Evolutionary conservation across 2,888 invertebrate species (phyloP).

Genomic region (Pachycephus smyrnensis): DNA sequence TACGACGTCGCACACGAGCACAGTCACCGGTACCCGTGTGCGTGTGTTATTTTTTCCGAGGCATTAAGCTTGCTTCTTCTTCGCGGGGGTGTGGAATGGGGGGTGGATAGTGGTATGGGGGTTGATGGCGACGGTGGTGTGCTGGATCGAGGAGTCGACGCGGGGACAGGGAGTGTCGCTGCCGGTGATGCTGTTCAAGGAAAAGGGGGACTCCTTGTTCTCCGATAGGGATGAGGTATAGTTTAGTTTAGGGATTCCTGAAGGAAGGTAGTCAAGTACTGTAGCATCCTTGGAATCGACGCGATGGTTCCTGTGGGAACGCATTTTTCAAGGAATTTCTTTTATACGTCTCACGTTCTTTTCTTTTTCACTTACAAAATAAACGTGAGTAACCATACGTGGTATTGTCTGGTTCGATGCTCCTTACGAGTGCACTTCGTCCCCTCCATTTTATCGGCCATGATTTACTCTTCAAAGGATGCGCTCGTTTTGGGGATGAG

Average conservation of each 20-base stretch:
- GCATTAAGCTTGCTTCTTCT: constrained; percentile 61
- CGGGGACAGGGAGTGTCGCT: no score
- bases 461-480: neutral
- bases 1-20: constrained; percentile 32
- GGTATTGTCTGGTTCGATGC: no score
- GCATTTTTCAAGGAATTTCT: no score
- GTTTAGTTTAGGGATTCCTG: constrained; percentile 57
- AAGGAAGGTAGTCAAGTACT: constrained; percentile 30
- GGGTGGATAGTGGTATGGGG: constrained; percentile 28
- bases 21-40: constrained; percentile 40
- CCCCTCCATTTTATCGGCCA: no score
- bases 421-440: no score
- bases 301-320: no score
- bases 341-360: no score
- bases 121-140: no score
- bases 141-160: no score
- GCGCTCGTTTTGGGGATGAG: neutral
- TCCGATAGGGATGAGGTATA: constrained; percentile 51
- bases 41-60: constrained; percentile 65
- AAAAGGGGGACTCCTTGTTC: constrained; percentile 10
- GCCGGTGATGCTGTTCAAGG: no score
- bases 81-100: constrained; percentile 36
- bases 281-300: neutral
- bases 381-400: no score
- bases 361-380: no score